Evolutionary conservation across 2,888 invertebrate species (phyloP).

Genomic region (Cosmorhoe ocellata): DNA sequence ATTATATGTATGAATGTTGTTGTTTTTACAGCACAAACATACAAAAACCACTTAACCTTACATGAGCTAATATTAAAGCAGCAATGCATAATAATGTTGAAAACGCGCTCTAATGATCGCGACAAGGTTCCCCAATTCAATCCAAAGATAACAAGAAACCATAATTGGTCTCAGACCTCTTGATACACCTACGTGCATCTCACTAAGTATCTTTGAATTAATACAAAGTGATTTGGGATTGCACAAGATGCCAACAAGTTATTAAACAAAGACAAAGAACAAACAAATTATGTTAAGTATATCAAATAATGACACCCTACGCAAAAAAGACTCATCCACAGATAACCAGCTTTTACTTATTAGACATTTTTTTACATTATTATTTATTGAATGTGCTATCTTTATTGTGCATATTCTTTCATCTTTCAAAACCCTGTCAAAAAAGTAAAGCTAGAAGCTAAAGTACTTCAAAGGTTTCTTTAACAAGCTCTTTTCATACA

Average conservation of each 20-base stretch:
- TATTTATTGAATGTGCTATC: too few relatives aligned
- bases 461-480: conserved; percentile 13
- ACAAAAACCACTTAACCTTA: too few relatives aligned
- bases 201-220: conserved; percentile 17
- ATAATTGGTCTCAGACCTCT: conserved; percentile 48
- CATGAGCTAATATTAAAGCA: background rate
- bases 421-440: conserved; percentile 12
- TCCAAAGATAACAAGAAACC: conserved; percentile 50
- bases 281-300: too few relatives aligned
- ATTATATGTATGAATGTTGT: too few relatives aligned
- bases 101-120: conserved; percentile 49
- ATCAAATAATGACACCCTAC: too few relatives aligned
- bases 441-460: conserved; percentile 5
- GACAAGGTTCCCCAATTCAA: conserved; percentile 51
- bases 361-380: too few relatives aligned
- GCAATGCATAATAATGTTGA: conserved; percentile 39
- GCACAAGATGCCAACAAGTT: conserved; percentile 8
- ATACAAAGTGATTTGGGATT: conserved; percentile 11
- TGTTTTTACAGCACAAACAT: too few relatives aligned
- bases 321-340: too few relatives aligned
- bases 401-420: background rate
- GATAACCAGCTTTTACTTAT: too few relatives aligned
- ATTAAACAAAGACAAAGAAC: background rate
- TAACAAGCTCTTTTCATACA: conserved; percentile 11
- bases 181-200: conserved; percentile 46